These are phyloP conservation scores for Pelusios castaneus DNA, from an alignment of 2,113 vertebrate genomes.

Conservation along the genomic window DNA sequence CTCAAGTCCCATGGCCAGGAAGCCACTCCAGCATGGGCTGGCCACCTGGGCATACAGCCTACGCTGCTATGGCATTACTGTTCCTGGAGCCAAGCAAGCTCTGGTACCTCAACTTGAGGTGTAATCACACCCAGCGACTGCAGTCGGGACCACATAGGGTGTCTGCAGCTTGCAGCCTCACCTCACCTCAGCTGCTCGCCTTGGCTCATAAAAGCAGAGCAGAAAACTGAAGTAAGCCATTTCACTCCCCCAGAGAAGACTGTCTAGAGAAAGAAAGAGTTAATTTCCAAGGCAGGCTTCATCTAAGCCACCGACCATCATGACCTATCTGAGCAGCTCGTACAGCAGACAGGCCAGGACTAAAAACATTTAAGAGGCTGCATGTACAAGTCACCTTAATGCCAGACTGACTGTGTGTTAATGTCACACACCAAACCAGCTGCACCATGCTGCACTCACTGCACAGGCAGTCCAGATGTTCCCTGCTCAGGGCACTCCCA, in stretches of 20 bases:
- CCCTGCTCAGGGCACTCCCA: neutral
- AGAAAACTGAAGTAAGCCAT: neutral
- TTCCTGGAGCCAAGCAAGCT: neutral
- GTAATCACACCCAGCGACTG: neutral
- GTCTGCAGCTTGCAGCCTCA: neutral
- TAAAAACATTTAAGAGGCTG: neutral
- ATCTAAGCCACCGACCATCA: neutral
- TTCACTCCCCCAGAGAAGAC: neutral
- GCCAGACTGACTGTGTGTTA: neutral
- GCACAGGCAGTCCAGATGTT: neutral
- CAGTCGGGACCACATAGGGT: neutral
- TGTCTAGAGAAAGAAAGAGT: neutral
- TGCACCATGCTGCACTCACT: neutral
- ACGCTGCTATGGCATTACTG: neutral
- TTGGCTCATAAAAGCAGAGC: neutral
- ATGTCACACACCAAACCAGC: neutral
- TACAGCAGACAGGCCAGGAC: neutral
- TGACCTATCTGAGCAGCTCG: neutral
- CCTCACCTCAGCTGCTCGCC: no score
- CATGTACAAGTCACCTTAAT: conserved; percentile 27
- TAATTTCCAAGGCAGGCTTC: neutral
- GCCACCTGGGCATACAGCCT: no score
- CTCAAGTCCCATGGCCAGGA: neutral
- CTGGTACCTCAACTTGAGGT: neutral
- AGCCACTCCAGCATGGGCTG: no score